Evolutionary conservation across 2,113 vertebrate genomes (phyloP).

Genomic region (Pygoscelis adeliae): DNA sequence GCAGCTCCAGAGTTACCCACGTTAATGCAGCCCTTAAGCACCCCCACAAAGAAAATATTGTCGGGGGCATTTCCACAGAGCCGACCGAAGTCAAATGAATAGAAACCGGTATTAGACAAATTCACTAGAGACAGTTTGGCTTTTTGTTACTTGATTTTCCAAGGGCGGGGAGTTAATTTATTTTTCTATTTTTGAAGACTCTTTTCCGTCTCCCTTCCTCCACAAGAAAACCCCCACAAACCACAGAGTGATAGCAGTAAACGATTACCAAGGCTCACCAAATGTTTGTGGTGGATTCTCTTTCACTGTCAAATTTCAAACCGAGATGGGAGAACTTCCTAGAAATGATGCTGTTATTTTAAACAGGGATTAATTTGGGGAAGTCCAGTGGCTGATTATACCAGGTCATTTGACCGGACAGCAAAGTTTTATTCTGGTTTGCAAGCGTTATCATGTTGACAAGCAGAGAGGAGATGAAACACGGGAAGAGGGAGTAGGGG

Average conservation of each 20-base stretch:
- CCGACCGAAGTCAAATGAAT: background rate
- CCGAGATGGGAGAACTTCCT: background rate
- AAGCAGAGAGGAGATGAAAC: background rate
- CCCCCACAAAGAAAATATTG: background rate
- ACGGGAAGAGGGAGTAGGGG: background rate
- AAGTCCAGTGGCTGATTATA: background rate
- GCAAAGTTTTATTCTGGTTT: background rate
- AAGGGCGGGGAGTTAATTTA: background rate
- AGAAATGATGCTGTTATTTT: background rate
- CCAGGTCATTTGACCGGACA: background rate
- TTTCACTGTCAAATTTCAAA: background rate
- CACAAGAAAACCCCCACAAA: background rate
- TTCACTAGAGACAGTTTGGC: background rate
- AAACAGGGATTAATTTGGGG: background rate
- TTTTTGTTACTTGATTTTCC: background rate
- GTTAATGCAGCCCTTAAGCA: fast-evolving
- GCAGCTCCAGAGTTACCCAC: background rate
- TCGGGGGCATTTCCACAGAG: background rate
- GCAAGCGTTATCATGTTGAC: background rate
- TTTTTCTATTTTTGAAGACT: background rate
- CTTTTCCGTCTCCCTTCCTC: background rate
- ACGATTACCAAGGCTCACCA: background rate
- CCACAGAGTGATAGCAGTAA: background rate
- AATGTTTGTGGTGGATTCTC: background rate
- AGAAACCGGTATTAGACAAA: fast-evolving